Evolutionary conservation across 2,113 vertebrate species (phyloP).

Genomic region (Blennius ocellaris): DNA sequence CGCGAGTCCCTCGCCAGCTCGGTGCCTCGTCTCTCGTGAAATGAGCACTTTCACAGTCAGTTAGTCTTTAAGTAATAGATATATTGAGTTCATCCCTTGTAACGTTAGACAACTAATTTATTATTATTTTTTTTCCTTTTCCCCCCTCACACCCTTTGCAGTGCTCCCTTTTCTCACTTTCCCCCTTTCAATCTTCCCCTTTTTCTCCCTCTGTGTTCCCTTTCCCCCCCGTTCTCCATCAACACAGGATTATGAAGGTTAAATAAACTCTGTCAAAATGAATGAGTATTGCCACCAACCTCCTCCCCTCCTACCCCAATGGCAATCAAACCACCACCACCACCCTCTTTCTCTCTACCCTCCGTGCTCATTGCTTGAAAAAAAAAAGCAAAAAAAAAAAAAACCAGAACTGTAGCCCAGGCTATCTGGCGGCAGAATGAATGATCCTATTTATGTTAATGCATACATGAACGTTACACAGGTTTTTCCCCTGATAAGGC

Average conservation of each 20-base stretch:
- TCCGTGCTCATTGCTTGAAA: constrained; percentile 65
- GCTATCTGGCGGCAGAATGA: constrained; percentile 96
- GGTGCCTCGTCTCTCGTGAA: constrained; percentile 90
- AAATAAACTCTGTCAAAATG: constrained; percentile 95
- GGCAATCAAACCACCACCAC: constrained; percentile 66
- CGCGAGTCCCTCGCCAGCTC: constrained; percentile 89
- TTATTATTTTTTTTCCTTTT: constrained; percentile 88
- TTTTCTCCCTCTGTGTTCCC: constrained; percentile 43
- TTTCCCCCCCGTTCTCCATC: constrained; percentile 80
- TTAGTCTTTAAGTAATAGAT: constrained; percentile 99
- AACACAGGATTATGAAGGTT: constrained; percentile 98
- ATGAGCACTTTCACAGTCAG: constrained; percentile 97
- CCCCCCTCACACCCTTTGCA: constrained; percentile 21
- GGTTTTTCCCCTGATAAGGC: constrained; percentile 99
- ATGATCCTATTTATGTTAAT: constrained; percentile 99
- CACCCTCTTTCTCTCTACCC: constrained; percentile 43
- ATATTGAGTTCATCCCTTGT: constrained; percentile 99
- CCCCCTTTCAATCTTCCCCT: constrained; percentile 15
- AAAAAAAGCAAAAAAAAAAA: constrained; percentile 57
- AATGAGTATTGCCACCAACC: constrained; percentile 87
- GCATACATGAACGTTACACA: constrained; percentile 99
- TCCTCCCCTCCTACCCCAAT: constrained; percentile 53
- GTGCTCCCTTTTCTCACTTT: constrained; percentile 19
- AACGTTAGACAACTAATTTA: constrained; percentile 99
- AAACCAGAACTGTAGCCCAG: constrained; percentile 81